Evolutionary conservation across 1,140 invertebrate species (phyloP).

Genomic region (Conus ventricosus): DNA sequence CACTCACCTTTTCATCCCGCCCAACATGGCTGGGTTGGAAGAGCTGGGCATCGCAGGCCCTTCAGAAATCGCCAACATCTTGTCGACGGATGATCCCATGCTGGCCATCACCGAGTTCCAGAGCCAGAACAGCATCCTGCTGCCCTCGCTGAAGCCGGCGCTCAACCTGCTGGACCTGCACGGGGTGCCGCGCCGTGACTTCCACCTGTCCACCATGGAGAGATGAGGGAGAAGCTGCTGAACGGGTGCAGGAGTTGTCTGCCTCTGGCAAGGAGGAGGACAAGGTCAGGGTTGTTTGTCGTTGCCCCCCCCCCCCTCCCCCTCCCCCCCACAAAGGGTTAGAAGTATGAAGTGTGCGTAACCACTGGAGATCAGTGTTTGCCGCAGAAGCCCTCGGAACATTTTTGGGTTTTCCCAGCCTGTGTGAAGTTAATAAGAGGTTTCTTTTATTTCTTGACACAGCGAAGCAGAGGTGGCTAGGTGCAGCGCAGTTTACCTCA

Average conservation of each 20-base stretch:
- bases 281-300: background rate
- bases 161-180: constrained; percentile 95
- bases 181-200: constrained; percentile 92
- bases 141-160: constrained; percentile 95
- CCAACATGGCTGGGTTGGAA: constrained; percentile 81
- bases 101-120: constrained; percentile 99
- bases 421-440: background rate
- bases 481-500: too few species aligned
- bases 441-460: background rate
- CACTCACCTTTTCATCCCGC: background rate
- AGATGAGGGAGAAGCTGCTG: constrained; percentile 91
- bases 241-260: constrained; percentile 51
- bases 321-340: background rate
- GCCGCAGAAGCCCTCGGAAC: background rate
- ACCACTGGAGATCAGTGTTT: background rate
- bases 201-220: constrained; percentile 97
- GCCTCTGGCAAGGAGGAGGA: constrained; percentile 23
- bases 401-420: too few species aligned
- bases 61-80: constrained; percentile 89
- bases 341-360: background rate
- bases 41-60: constrained; percentile 94
- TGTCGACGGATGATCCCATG: constrained; percentile 95
- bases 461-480: too few species aligned
- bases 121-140: constrained; percentile 91
- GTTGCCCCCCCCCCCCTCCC: background rate